Conservation (phyloP, 2,113 vertebrate genomes). For the Bombycilla garrulus region DNA sequence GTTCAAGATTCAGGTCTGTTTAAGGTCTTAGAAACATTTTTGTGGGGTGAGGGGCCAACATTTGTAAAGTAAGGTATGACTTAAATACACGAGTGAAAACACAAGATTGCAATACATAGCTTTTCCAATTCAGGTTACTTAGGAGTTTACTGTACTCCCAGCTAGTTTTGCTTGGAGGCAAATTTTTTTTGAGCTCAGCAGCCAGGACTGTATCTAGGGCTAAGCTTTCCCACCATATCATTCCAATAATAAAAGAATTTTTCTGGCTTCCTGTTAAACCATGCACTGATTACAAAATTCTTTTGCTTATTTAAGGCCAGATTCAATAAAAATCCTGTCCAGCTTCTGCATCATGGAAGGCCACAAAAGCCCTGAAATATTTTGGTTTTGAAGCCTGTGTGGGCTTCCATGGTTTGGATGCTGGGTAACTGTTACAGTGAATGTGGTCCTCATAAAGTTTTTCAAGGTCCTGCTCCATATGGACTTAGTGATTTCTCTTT, state of each 20-base stretch:
- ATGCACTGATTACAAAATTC: constrained; percentile 57
- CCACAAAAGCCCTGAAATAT: constrained; percentile 53
- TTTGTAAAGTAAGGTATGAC: neutral
- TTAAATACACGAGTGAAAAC: neutral
- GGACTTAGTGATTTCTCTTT: constrained; percentile 21
- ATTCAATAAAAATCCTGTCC: constrained; percentile 50
- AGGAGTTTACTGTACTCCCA: neutral
- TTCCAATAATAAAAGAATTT: constrained; percentile 58
- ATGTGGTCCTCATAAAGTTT: constrained; percentile 45
- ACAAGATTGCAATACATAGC: neutral
- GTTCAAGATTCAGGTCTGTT: neutral
- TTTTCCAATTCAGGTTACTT: neutral
- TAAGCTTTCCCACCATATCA: constrained; percentile 57
- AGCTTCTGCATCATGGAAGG: constrained; percentile 43
- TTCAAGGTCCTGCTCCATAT: constrained; percentile 41
- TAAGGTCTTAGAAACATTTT: neutral
- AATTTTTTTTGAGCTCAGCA: constrained; percentile 48
- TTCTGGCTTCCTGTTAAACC: constrained; percentile 53
- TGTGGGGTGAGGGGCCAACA: neutral
- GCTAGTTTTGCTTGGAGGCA: constrained; percentile 48
- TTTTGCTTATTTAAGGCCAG: constrained; percentile 58
- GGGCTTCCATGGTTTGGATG: constrained; percentile 8
- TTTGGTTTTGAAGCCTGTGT: constrained; percentile 41
- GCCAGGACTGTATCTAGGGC: constrained; percentile 22
- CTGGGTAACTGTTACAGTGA: constrained; percentile 29